Conservation (phyloP, 1,140 invertebrate species). For the Drosophila punjabiensis region DNA sequence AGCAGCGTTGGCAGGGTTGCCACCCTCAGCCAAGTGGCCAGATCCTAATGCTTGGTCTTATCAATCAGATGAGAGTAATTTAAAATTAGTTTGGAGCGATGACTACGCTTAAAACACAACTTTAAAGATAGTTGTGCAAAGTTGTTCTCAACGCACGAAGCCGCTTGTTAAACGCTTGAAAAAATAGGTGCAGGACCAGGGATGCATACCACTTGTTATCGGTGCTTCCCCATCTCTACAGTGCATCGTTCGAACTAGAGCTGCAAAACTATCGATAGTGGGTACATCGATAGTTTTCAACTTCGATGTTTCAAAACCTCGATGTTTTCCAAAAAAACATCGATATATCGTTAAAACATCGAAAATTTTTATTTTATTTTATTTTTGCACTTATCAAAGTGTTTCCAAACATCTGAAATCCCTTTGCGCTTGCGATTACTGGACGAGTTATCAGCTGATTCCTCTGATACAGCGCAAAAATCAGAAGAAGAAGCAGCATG, state of each 20-base stretch:
- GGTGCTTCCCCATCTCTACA: conserved; percentile 5
- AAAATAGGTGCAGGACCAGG: not conserved
- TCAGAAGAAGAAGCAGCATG: too few species aligned
- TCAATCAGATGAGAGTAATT: not conserved
- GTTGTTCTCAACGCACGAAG: not conserved
- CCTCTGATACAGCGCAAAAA: too few species aligned
- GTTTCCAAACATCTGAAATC: too few species aligned
- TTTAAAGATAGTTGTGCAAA: not conserved
- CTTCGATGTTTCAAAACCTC: too few species aligned
- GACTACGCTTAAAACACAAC: not conserved
- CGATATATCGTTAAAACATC: too few species aligned
- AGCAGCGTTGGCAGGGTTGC: not conserved
- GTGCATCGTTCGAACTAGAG: conserved; percentile 15
- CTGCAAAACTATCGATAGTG: too few species aligned
- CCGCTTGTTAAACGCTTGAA: not conserved
- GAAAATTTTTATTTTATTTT: too few species aligned
- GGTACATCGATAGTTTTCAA: too few species aligned
- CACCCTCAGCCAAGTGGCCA: not conserved
- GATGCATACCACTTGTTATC: not conserved
- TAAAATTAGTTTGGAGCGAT: not conserved
- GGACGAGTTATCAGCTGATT: too few species aligned
- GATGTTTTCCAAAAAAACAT: too few species aligned
- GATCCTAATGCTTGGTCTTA: not conserved
- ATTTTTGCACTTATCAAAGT: too few species aligned
- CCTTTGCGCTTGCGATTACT: too few species aligned